Base-by-base conservation (phyloP, 2,888 invertebrate genomes). In the Pollenia griseotomentosa region DNA sequence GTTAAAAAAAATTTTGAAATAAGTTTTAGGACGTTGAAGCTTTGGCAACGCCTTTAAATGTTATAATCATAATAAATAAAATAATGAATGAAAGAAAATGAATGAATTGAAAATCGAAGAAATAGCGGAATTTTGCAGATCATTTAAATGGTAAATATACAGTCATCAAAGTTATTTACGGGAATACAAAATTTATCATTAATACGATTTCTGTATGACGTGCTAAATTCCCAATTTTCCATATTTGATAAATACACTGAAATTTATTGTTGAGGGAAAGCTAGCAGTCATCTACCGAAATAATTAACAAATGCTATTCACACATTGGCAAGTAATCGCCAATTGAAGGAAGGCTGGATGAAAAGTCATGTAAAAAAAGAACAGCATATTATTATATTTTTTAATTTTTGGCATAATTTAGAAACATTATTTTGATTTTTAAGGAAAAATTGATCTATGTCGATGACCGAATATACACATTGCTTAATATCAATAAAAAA, bases 31-130 rank as follows among this genome's bases (percentile, higher is more conserved):
- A 78, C 78, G 78, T 71, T 85, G 78, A 82, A 81, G 78, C 79
- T 59, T 59, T 48, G 88, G 80, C 85, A 83, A 85, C 88, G 85
- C 83, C 88, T 85, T 75, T 73, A 80, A 85, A 80, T 80, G 61
- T 80, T 71, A 70, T 55, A 83, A 86, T 83, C 71, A 78, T 75
- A 55, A 40, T 33, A 33, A 33, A 48, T 11, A 59, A 71, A 77
- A 66, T 80, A 85, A 66, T 83, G 77, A 85, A 85, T 85, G 77
- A 46, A 70, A 16, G 44, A 71, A 48, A 55, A 75, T 78, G 79
- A 42, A 83, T 86, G 80, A 86, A 82, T 77, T 83, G 55, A 71
- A 74, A 55, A 57, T 61, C 19, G 42, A 61, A 80, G 7, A 48
- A 70, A 80, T 86, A 83, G 83, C 84, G 81, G 81, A 78, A 78